phyloP scores from a whole-genome alignment of 1,140 invertebrate genomes.

The Drosophila bocqueti region DNA sequence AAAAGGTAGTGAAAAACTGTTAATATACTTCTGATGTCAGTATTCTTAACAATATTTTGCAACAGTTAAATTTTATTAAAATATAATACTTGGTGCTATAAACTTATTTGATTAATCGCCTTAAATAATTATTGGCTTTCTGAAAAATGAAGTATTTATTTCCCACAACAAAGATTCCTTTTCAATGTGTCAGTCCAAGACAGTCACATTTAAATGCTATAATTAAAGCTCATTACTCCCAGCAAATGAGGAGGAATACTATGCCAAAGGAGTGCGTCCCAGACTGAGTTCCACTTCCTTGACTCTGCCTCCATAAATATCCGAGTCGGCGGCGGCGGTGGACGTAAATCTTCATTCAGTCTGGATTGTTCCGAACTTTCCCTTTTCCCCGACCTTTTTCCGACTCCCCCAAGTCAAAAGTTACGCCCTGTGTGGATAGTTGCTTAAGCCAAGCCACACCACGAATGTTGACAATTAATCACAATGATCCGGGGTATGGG shows the following conservation, averaged over 20 bases:
- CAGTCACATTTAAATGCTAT: conserved; percentile 20
- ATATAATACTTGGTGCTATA: too few species aligned
- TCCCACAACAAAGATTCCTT: neutral
- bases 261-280: conserved; percentile 27
- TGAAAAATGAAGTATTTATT: neutral
- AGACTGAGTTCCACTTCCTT: conserved; percentile 35
- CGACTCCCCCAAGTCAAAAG: conserved; percentile 13
- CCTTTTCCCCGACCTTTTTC: conserved; percentile 15
- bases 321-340: conserved; percentile 9
- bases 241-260: conserved; percentile 15
- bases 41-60: too few species aligned
- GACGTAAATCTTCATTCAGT: conserved; percentile 69
- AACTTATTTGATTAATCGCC: too few species aligned
- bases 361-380: conserved; percentile 41
- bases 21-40: neutral
- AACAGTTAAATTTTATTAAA: too few species aligned
- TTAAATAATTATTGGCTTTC: neutral
- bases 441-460: conserved; percentile 23
- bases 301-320: conserved; percentile 45
- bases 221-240: conserved; percentile 39
- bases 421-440: conserved; percentile 52
- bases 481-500: conserved; percentile 52
- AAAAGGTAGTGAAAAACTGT: neutral
- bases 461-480: conserved; percentile 74
- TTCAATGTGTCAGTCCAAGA: conserved; percentile 2